Evolutionary conservation across 2,797 vertebrate species (phyloP).

Genomic region (Muscicapa striata): DNA sequence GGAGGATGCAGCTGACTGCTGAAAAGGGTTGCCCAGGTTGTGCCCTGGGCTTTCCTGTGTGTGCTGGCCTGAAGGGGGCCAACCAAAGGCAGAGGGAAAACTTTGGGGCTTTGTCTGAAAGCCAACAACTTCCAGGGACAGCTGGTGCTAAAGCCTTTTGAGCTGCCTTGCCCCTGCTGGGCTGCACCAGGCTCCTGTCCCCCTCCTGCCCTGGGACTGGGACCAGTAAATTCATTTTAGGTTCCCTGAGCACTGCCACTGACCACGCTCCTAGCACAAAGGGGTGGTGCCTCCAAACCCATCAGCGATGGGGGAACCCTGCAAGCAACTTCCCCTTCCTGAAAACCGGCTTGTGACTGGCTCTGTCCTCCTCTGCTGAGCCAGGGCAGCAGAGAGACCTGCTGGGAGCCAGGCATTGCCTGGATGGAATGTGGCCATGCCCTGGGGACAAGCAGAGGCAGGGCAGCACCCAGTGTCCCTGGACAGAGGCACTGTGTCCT

Average conservation of each 20-base stretch:
- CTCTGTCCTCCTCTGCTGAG: not conserved
- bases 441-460: not conserved
- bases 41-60: not conserved
- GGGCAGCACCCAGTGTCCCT: not conserved
- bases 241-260: not conserved
- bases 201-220: not conserved
- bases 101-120: not conserved
- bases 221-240: not conserved
- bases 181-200: not conserved
- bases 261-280: fast-evolving
- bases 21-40: not conserved
- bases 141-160: not conserved
- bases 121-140: not conserved
- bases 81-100: not conserved
- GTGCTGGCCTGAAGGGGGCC: not conserved
- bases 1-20: not conserved
- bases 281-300: not conserved
- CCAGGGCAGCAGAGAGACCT: not conserved
- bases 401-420: not conserved
- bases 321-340: not conserved
- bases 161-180: not conserved
- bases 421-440: not conserved
- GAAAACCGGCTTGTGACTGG: not conserved
- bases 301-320: not conserved
- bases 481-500: not conserved